These are phyloP conservation scores for Megatriorchis doriae DNA, from an alignment of 2,113 vertebrate species.

Conservation along the genomic window DNA sequence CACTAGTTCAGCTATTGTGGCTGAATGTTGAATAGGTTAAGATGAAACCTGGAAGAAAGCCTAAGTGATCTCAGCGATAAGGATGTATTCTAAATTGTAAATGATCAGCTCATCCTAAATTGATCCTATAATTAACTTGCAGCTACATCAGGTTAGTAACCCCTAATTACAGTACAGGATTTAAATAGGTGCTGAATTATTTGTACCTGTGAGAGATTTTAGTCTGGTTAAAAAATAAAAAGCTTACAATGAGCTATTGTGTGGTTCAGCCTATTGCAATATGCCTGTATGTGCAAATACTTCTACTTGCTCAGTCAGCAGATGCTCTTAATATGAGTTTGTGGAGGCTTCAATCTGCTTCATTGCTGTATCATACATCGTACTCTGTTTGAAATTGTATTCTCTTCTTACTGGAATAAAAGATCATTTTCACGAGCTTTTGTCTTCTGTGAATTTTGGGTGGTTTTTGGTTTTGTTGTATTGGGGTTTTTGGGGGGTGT, in stretches of 20 bases:
- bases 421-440: not conserved
- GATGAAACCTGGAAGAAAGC: slow-evolving; percentile 11
- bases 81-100: not conserved
- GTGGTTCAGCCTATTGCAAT: not conserved
- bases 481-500: rapidly evolving
- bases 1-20: not conserved
- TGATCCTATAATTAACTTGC: not conserved
- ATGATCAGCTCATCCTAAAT: not conserved
- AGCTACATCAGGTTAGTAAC: not conserved
- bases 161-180: not conserved
- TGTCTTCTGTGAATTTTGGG: not conserved
- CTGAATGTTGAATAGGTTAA: not conserved
- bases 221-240: not conserved
- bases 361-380: not conserved
- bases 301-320: slow-evolving; percentile 19
- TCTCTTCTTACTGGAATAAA: not conserved
- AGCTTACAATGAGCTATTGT: not conserved
- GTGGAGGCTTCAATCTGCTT: not conserved
- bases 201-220: not conserved
- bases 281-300: not conserved
- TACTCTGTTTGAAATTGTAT: not conserved
- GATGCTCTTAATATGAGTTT: not conserved
- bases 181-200: not conserved
- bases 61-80: not conserved
- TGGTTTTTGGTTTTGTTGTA: not conserved